Base-by-base conservation (phyloP, 2,888 invertebrate species). In the Unio delphinus region DNA sequence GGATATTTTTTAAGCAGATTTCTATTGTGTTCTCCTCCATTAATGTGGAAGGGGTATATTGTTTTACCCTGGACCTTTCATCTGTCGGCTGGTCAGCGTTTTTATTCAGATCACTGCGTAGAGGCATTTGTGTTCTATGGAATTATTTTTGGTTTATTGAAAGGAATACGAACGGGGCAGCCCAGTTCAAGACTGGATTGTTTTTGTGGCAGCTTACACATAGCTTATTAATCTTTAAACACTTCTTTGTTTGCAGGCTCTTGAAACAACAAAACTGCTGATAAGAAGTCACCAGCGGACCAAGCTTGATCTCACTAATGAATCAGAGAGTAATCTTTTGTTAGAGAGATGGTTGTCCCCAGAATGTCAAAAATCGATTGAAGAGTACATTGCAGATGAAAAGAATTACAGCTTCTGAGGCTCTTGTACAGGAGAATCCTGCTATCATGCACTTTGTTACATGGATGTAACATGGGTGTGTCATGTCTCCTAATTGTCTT, bases 331-430 rank as follows among this genome's bases (percentile, higher is more conserved):
- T 69, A 93, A 93, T 81, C 90, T 94, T 55, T 91, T 95, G 72
- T 91, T 93, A 7, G 92, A 94, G 76, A 93, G 94, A 84, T 96
- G 95, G 95, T 92, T 92, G 74, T 93, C 94, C 3, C 86, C 91
- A 0, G 94, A 94, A 83, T 95, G 95, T 80, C 94, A 94, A 87
- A 92, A 90, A 28, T 85, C 86, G 70, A 89, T 91, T 23, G 84
- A 85, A 61, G 78, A 81, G 20, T 89, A 85, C 74, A 73, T 89
- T 23, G 83, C 83, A 61, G 82, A 87, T 63, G 87, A 88, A 66
- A 83, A 81, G 59, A 87, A 89, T 72, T 81, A 84, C 63, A 71
- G 76, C 3, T 72, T 79, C 34, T 84, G 70, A 79, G 45, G 15
- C 15, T 15, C 15, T 45, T 45, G 3, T 45, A 15, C 45, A 45